Base-by-base conservation (phyloP, 2,113 vertebrate genomes). In the Oreocharis arfaki region DNA sequence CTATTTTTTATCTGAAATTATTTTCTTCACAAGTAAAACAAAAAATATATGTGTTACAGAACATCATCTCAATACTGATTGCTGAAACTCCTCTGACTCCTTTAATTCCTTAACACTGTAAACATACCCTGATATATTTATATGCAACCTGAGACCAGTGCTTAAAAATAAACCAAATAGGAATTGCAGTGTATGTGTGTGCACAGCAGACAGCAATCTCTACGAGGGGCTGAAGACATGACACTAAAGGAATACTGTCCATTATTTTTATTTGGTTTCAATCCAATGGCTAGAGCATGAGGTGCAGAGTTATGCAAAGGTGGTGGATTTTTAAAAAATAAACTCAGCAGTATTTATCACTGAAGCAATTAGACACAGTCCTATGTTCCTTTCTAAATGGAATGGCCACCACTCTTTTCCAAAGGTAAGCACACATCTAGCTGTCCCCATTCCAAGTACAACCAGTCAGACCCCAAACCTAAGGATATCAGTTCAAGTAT, bases 141-240 rank as follows among this genome's bases (percentile, higher is more conserved):
- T 69, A 80, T 26, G n/a, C n/a, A 91, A 82, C 21, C 55, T 35
- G 67, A 96, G 46, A 69, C 57, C 50, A 55, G 35, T 39, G 55
- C 30, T 92, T 90, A 90, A 93, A 96, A 96, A 96, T 90, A 96
- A 84, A 88, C 63, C 82, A 59, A 61, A 33, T 0, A 42, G 41
- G 47, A 89, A 65, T 10, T 46, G 55, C 70, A 77, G 35, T 4
- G 30, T 33, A 52, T n/a, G 47, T 39, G 44, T 50, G 26, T 55
- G 44, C 32, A 33, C 37, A 81, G 20, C 37, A 84, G 28, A 56
- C 28, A 59, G 19, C 28, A 26, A 56, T 24, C 47, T 61, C 32
- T 3, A 16, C 69, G 0, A 78, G 41, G 18, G 35, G 13, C 91
- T 78, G 70, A 71, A 78, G 28, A 89, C 41, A 5, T 4, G 8